Base-by-base conservation (phyloP, 2,113 vertebrate species). In the Lates calcarifer region DNA sequence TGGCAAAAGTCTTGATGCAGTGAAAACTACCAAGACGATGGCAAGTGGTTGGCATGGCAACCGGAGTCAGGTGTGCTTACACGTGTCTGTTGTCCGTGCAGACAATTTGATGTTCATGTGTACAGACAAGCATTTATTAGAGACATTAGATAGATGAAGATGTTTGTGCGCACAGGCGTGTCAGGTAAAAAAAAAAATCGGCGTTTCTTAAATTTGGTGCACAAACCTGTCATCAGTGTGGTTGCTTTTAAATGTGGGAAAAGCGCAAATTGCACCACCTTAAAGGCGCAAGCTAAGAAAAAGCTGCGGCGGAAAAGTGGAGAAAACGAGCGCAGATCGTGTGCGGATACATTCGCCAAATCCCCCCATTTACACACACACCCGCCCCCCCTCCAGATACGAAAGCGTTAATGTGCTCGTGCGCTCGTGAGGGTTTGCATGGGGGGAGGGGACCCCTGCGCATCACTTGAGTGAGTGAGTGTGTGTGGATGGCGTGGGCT, bases 31-130 rank as follows among this genome's bases (percentile, higher is more conserved):
- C 61, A 24, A 87, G 83, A 82, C 60, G 13, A 78, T 70, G 57
- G 86, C 65, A 49, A 87, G 74, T 74, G 56, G 93, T 93, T 85
- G 92, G 69, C 92, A 94, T 93, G 90, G 87, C 83, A 92, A 94
- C 94, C 82, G 73, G 69, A 85, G 82, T 88, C 89, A 90, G 89
- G 90, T 67, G 90, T 17, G 65, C 78, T 8, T 18, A 83, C 79
- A 88, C 64, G 81, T 89, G 82, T 76, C 57, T n/a, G n/a, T 58
- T 53, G 39, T 58, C 15, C n/a, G 26, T 72, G 66, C 76, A 15
- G 69, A 29, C 49, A 28, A 37, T 74, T 73, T 78, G 28, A 63
- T 49, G 13, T 45, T 64, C 26, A 60, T 66, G 51, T 12, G 26
- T 29, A 10, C 67, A 61, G 39, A 43, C 58, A 37, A 31, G 53